A percentile compares a stretch with the other conserved stretches of the same genome.
These are phyloP conservation scores for Lytechinus pictus DNA, from an alignment of 35 echinoderm and acorn worm genomes.

Conservation along the genomic window DNA sequence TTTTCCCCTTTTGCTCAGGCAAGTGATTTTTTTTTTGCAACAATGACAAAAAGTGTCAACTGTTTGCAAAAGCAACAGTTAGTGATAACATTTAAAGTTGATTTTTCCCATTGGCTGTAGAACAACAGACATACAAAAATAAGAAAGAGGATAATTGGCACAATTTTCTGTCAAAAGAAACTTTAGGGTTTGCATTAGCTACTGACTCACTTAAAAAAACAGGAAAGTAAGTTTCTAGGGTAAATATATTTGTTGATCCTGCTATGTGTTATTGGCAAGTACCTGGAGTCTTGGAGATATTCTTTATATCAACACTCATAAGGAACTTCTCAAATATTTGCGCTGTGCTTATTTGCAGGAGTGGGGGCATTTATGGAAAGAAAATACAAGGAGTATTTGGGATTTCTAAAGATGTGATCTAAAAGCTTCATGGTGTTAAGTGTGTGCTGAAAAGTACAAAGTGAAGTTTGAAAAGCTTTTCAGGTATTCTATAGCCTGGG, in stretches of 20 bases:
- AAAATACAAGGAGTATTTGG: neutral
- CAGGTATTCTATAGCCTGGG: neutral
- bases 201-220: neutral
- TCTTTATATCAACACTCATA: neutral
- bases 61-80: neutral
- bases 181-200: neutral
- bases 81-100: neutral
- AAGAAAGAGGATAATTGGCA: neutral
- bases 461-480: neutral
- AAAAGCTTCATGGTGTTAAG: neutral
- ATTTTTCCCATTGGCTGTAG: neutral
- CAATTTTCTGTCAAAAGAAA: neutral
- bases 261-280: neutral
- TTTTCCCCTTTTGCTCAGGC: too few species aligned
- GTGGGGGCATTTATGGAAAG: neutral
- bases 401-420: neutral
- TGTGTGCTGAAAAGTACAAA: constrained; percentile 1
- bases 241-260: neutral
- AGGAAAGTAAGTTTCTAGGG: constrained; percentile 2
- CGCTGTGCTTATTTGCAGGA: neutral
- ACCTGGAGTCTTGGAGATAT: neutral
- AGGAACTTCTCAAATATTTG: constrained; percentile 13
- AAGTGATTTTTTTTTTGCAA: neutral
- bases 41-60: neutral
- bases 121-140: neutral